Percentiles rank a stretch among this genome's conserved stretches.
phyloP scores from a whole-genome alignment of 92 coral and sea anemone genomes.

The Ricordea florida region DNA sequence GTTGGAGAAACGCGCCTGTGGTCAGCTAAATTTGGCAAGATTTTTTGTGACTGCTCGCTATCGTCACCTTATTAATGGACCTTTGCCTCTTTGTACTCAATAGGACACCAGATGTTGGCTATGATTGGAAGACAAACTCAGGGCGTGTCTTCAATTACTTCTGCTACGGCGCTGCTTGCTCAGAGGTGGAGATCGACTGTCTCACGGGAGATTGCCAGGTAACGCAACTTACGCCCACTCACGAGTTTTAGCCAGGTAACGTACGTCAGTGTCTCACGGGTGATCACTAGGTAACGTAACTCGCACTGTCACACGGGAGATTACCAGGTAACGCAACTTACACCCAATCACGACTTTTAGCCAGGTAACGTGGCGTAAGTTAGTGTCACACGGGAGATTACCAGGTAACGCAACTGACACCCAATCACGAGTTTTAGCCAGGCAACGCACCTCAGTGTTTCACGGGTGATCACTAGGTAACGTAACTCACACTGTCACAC shows the following conservation, averaged over 20 bases:
- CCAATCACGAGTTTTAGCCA: not conserved
- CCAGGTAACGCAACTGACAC: not conserved
- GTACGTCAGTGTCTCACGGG: no score
- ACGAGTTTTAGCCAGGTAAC: no score
- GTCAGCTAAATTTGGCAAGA: no score
- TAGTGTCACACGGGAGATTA: not conserved
- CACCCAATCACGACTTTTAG: not conserved
- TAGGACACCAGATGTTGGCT: conserved; percentile 77
- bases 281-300: no score
- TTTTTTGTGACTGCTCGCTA: no score
- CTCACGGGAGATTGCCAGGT: conserved; percentile 83
- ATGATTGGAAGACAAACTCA: conserved; percentile 63
- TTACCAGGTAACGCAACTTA: conserved; percentile 41
- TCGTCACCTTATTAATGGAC: no score
- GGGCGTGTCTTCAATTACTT: conserved; percentile 78
- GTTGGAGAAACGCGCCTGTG: no score
- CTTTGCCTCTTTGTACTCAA: not conserved
- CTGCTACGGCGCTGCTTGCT: conserved; percentile 81
- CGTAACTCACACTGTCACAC: no score
- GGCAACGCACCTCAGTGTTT: no score
- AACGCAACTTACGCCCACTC: not conserved
- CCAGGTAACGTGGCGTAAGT: not conserved
- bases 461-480: no score
- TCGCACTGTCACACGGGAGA: no score
- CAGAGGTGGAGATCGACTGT: conserved; percentile 88